These are phyloP conservation scores for Calosoma granatense DNA, from an alignment of 1,140 invertebrate species.

Conservation along the genomic window DNA sequence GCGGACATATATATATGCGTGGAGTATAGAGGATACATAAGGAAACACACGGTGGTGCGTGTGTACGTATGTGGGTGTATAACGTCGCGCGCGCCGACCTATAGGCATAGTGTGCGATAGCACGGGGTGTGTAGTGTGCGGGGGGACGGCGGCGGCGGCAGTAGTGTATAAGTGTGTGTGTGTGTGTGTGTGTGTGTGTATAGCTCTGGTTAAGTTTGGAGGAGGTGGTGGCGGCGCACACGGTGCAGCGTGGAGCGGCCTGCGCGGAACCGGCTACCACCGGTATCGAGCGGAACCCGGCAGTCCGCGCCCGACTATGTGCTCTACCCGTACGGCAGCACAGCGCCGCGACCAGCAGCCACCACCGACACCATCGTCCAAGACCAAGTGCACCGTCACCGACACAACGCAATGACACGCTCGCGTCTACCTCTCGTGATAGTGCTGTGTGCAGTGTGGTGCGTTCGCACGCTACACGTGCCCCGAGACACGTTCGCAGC, in stretches of 20 bases:
- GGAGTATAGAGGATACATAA: too few species aligned
- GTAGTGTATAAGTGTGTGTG: too few species aligned
- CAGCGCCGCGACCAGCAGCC: constrained; percentile 6
- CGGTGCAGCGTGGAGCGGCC: neutral
- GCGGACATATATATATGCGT: too few species aligned
- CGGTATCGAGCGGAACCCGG: constrained; percentile 1
- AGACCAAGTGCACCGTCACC: neutral
- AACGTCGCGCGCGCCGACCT: too few species aligned
- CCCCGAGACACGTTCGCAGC: neutral
- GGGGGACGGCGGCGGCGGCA: too few species aligned
- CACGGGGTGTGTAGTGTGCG: too few species aligned
- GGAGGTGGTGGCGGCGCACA: neutral
- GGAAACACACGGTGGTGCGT: too few species aligned
- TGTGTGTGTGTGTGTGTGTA: neutral
- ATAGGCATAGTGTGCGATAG: too few species aligned
- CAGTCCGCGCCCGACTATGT: constrained; percentile 6
- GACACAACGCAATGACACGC: neutral
- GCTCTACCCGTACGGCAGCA: constrained; percentile 4
- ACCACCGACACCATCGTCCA: neutral
- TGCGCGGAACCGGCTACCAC: neutral
- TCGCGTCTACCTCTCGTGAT: neutral
- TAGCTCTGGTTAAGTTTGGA: neutral
- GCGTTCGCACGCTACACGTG: neutral
- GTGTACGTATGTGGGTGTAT: too few species aligned
- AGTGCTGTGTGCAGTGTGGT: neutral